Conservation (phyloP, 2,888 invertebrate genomes). For the Parnassius orleans region DNA sequence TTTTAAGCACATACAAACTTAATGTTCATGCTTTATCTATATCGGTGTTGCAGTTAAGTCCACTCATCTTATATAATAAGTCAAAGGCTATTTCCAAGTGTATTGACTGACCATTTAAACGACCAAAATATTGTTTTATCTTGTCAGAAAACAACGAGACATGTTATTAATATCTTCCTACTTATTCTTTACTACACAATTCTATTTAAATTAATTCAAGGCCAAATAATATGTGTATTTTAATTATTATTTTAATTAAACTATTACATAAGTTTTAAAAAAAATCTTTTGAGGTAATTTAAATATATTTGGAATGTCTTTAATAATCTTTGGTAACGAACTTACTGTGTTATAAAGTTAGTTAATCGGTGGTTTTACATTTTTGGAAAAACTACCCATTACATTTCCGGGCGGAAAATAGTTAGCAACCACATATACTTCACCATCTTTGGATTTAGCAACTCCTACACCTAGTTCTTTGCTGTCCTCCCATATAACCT, state of each 20-base stretch:
- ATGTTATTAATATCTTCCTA: too few species aligned
- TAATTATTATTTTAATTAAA: too few species aligned
- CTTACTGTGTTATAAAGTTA: constrained; percentile 33
- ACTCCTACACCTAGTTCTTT: constrained; percentile 89
- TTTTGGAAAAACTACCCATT: constrained; percentile 86
- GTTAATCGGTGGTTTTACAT: constrained; percentile 83
- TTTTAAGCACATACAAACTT: constrained; percentile 5
- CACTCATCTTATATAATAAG: constrained; percentile 35
- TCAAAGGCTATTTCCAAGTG: constrained; percentile 48
- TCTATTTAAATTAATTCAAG: too few species aligned
- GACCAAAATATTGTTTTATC: constrained; percentile 30
- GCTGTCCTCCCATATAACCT: constrained; percentile 90
- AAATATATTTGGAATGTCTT: constrained; percentile 45
- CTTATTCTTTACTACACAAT: too few species aligned
- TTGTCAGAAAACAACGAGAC: not conserved
- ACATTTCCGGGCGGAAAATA: constrained; percentile 96
- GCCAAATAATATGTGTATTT: too few species aligned
- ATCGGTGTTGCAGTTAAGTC: constrained; percentile 40
- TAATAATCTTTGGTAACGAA: constrained; percentile 35
- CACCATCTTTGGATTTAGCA: constrained; percentile 86
- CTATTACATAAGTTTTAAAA: too few species aligned
- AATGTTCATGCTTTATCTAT: constrained; percentile 57
- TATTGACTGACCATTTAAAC: constrained; percentile 44
- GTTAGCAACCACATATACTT: constrained; percentile 92
- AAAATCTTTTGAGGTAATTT: constrained; percentile 5